Conservation (phyloP, 2,888 invertebrate species). For the Cephus rjabovi region DNA sequence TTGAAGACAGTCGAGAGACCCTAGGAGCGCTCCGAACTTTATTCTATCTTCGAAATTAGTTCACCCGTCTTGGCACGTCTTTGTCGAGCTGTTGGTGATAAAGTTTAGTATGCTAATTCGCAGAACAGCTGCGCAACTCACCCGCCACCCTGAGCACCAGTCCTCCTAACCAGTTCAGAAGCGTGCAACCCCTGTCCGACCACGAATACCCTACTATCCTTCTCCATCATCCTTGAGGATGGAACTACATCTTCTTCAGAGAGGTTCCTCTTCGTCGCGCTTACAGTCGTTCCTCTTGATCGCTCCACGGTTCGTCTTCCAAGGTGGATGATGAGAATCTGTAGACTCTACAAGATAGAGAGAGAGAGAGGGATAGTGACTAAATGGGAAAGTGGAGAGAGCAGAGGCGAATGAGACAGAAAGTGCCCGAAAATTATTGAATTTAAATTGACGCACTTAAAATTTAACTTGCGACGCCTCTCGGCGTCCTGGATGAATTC, state of each 20-base stretch:
- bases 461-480: slow-evolving; percentile 45
- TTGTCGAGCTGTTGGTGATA: slow-evolving; percentile 67
- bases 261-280: background rate
- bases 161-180: slow-evolving; percentile 4
- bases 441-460: slow-evolving; percentile 67
- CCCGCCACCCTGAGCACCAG: slow-evolving; percentile 28
- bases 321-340: background rate
- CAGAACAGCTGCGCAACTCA: slow-evolving; percentile 63
- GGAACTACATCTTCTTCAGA: background rate
- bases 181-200: background rate
- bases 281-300: background rate
- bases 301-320: background rate
- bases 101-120: slow-evolving; percentile 67
- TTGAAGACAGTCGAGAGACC: slow-evolving; percentile 28
- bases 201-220: background rate
- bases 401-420: slow-evolving; percentile 13
- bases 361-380: too few relatives aligned
- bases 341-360: background rate
- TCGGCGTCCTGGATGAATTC: slow-evolving; percentile 10
- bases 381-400: background rate
- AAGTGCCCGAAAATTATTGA: slow-evolving; percentile 65
- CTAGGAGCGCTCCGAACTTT: slow-evolving; percentile 55
- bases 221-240: background rate
- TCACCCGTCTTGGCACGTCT: slow-evolving; percentile 66
- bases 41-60: slow-evolving; percentile 67